Conservation (phyloP, 2,113 vertebrate genomes). For the Phaethornis superciliosus region DNA sequence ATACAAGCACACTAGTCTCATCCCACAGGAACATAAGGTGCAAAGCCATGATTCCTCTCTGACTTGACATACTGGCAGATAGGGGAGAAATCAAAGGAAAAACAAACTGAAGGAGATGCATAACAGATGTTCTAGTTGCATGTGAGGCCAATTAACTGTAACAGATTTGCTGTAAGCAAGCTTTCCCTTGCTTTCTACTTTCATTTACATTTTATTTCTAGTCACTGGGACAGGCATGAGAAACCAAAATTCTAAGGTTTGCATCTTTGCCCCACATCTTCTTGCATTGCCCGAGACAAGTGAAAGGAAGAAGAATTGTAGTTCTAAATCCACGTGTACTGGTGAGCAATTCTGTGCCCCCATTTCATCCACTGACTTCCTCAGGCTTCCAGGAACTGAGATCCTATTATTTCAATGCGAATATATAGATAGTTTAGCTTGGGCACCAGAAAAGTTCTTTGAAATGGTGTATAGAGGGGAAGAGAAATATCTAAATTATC, state of each 20-base stretch:
- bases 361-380: not conserved
- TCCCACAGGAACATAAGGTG: not conserved
- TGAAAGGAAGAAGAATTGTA: not conserved
- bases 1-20: rapidly evolving
- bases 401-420: not conserved
- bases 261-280: not conserved
- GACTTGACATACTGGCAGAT: not conserved
- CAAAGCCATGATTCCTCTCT: not conserved
- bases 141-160: not conserved
- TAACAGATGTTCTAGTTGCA: not conserved
- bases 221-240: not conserved
- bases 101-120: not conserved
- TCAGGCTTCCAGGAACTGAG: not conserved
- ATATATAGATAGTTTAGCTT: not conserved
- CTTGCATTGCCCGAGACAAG: not conserved
- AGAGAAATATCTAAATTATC: not conserved
- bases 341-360: not conserved
- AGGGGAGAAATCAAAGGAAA: not conserved
- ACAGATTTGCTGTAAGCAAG: not conserved
- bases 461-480: not conserved
- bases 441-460: not conserved
- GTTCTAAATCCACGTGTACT: not conserved
- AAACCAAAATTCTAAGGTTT: not conserved
- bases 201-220: not conserved
- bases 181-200: not conserved